These are phyloP conservation scores for Hydropsyche betteni DNA, from an alignment of 2,888 invertebrate species.

Conservation along the genomic window DNA sequence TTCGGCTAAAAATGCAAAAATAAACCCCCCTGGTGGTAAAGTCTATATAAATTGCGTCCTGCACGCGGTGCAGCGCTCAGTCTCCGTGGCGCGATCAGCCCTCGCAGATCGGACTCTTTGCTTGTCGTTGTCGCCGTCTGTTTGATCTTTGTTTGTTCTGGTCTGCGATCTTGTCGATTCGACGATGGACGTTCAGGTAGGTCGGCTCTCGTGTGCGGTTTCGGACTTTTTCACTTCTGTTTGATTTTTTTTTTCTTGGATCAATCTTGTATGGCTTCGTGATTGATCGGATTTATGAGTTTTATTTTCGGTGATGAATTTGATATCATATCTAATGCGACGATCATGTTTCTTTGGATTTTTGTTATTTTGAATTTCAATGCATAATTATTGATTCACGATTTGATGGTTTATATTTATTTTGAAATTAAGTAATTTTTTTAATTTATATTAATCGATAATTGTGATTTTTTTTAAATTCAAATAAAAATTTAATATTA, in stretches of 20 bases:
- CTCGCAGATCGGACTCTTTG: background rate
- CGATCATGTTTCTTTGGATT: too few species aligned
- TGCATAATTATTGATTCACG: too few species aligned
- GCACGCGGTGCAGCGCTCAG: constrained; percentile 49
- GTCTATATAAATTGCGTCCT: constrained; percentile 51
- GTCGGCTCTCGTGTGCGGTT: background rate
- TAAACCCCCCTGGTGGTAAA: constrained; percentile 45
- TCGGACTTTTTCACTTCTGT: background rate
- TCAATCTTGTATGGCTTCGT: too few species aligned
- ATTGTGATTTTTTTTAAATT: too few species aligned
- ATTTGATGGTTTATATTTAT: too few species aligned
- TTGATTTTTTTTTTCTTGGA: background rate
- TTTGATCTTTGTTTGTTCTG: background rate
- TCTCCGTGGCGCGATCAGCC: constrained; percentile 38
- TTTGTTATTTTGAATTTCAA: too few species aligned
- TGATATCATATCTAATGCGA: too few species aligned
- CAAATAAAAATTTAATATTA: too few species aligned
- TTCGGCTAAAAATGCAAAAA: constrained; percentile 51
- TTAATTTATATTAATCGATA: too few species aligned
- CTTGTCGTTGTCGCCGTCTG: background rate
- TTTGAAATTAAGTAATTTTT: too few species aligned
- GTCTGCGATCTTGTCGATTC: background rate
- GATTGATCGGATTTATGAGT: too few species aligned
- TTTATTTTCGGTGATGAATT: too few species aligned
- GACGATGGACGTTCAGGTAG: constrained; percentile 36